Evolutionary conservation across 2,797 vertebrate species (phyloP).

Genomic region (Fistularia tabacaria): DNA sequence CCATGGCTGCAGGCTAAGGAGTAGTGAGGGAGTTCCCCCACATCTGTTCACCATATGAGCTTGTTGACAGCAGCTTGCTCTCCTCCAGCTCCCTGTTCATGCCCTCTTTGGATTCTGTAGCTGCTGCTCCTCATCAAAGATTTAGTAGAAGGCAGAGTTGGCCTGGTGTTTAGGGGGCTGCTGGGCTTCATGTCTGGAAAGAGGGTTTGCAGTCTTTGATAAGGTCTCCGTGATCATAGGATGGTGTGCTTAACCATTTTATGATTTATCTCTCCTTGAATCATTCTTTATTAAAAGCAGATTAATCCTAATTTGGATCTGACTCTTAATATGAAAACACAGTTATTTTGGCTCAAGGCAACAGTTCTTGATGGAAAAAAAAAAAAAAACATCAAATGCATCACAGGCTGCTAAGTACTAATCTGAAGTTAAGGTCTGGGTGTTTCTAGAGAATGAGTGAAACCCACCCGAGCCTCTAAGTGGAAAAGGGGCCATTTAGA

Average conservation of each 20-base stretch:
- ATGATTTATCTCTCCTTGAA: conserved; percentile 2
- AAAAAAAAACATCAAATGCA: conserved; percentile 22
- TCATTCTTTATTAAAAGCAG: conserved; percentile 29
- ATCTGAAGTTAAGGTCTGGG: conserved; percentile 49
- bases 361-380: not conserved
- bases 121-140: conserved; percentile 51
- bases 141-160: conserved; percentile 46
- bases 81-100: conserved; percentile 41
- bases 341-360: not conserved
- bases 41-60: conserved; percentile 82
- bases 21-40: conserved; percentile 74
- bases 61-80: conserved; percentile 75
- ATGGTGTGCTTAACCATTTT: not conserved
- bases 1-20: conserved; percentile 65
- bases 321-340: conserved; percentile 35
- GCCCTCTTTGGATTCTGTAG: conserved; percentile 50
- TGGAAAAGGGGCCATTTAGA: conserved; percentile 76
- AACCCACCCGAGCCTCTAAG: conserved; percentile 75
- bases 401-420: conserved; percentile 48
- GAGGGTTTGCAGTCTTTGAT: conserved; percentile 15
- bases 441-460: conserved; percentile 64
- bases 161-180: conserved; percentile 35
- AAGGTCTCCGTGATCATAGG: conserved; percentile 1
- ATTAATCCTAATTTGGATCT: conserved; percentile 46
- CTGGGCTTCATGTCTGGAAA: conserved; percentile 29